These are phyloP conservation scores for Clavelina lepadiformis DNA, from an alignment of 23 tunicate genomes.

Conservation along the genomic window DNA sequence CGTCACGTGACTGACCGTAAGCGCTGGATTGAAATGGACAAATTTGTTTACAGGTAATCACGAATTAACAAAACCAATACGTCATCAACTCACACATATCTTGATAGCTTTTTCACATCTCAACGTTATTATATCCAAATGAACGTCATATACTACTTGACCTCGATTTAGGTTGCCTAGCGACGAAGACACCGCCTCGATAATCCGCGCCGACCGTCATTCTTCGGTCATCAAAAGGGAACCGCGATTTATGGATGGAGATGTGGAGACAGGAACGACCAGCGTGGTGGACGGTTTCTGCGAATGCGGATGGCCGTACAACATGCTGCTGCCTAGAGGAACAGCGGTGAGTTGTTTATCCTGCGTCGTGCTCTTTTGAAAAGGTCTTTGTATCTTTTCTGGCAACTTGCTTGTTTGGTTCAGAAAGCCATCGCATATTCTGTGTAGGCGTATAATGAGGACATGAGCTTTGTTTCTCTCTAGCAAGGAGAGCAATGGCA, in stretches of 20 bases:
- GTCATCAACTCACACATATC: too few species aligned
- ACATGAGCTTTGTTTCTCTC: not conserved
- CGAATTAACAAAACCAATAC: too few species aligned
- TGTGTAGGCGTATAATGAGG: too few species aligned
- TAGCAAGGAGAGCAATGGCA: constrained; percentile 69
- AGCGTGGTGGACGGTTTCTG: constrained; percentile 46
- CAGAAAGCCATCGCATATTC: too few species aligned
- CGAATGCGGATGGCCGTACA: constrained; percentile 87
- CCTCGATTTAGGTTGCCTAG: constrained; percentile 24
- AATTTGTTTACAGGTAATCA: constrained; percentile 65
- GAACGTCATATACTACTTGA: not conserved
- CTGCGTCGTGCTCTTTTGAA: too few species aligned
- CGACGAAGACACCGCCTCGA: constrained; percentile 31
- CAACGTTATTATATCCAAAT: too few species aligned
- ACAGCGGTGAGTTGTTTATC: constrained; percentile 52
- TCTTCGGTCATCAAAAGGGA: constrained; percentile 75
- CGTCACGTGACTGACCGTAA: constrained; percentile 19
- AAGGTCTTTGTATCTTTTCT: too few species aligned
- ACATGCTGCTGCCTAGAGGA: constrained; percentile 87
- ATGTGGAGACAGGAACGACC: constrained; percentile 22
- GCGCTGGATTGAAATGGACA: constrained; percentile 90
- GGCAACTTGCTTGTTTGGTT: too few species aligned
- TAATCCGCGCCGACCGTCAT: constrained; percentile 62
- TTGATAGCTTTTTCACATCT: too few species aligned
- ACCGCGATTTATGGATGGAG: constrained; percentile 28